Evolutionary conservation across 2,113 vertebrate genomes (phyloP).

Genomic region (Anthoscopus minutus): DNA sequence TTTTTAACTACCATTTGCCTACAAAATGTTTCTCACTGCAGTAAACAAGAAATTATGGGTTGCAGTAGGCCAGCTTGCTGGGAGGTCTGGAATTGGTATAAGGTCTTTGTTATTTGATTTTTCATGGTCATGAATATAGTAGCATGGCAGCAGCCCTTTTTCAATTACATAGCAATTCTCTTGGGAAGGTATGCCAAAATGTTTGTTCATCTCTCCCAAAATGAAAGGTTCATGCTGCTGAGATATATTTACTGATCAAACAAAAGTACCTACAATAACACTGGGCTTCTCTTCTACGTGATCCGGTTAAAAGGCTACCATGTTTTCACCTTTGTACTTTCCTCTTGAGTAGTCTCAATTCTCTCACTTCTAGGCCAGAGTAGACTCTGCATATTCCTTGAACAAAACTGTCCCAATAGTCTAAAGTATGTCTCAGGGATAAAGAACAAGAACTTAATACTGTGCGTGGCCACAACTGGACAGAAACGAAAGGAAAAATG

Average conservation of each 20-base stretch:
- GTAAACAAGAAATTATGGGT: neutral
- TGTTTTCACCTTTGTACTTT: neutral
- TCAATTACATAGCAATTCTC: neutral
- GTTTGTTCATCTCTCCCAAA: neutral
- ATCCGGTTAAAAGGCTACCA: neutral
- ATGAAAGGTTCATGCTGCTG: accelerated
- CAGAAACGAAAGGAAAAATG: neutral
- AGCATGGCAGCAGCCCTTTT: neutral
- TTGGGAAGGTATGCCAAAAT: neutral
- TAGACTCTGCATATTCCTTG: neutral
- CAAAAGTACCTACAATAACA: neutral
- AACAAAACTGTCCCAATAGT: neutral
- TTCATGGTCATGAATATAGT: neutral
- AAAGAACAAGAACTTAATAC: neutral
- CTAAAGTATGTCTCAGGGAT: neutral
- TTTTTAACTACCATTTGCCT: neutral
- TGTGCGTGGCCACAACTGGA: neutral
- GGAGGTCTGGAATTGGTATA: neutral
- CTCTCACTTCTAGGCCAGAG: neutral
- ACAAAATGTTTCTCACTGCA: neutral
- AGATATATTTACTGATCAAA: neutral
- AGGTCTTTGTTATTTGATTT: neutral
- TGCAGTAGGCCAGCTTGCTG: accelerated
- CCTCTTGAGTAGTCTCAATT: neutral
- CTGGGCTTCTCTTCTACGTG: neutral